Base-by-base conservation (phyloP, 2,113 vertebrate species). In the Eptesicus fuscus region DNA sequence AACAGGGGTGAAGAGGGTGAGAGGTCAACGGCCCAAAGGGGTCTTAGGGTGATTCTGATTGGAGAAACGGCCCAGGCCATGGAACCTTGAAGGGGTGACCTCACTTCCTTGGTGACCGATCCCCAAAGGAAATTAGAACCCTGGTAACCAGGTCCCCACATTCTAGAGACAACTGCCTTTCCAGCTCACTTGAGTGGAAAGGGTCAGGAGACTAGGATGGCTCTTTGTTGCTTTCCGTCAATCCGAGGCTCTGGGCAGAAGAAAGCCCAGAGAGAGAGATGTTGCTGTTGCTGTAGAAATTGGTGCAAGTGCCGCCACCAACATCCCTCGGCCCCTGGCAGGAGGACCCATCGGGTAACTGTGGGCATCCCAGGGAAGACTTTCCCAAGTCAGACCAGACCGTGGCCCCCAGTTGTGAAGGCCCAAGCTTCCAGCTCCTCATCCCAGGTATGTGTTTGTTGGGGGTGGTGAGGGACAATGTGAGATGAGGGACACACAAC, bases 381-480 rank as follows among this genome's bases (percentile, higher is more conserved):
- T 5, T 3, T 0, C 37, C 28, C 23, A 89, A 12, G 1, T 1
- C 47, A 47, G 2, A 1, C 13, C 23, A 6, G 23, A 44, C 1
- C 4, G 32, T 49, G 56, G 25, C 7, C 9, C 9, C 16, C 4
- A 9, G 20, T 37, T 7, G 16, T 23, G 16, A 5, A 59, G 51
- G 5, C 25, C 4, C 32, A 17, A 0, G 12, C 11, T 2, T 35
- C 44, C 17, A 22, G 11, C 13, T 40, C 25, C 49, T 56, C 16
- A 56, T 30, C 12, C 0, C n/a, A 17, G 40, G n/a, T 51, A 37
- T 71, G 47, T 53, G 37, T 18, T 28, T 76, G 76, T 53, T 22
- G 5, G 5, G 17, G 11, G 51, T 25, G 5, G 28, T 35, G 5
- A 1, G 1, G 8, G 42, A 20, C n/a, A 7, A 47, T 1, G 2